These are phyloP conservation scores for Mycogona germanica DNA, from an alignment of 2,888 invertebrate species.

Conservation along the genomic window DNA sequence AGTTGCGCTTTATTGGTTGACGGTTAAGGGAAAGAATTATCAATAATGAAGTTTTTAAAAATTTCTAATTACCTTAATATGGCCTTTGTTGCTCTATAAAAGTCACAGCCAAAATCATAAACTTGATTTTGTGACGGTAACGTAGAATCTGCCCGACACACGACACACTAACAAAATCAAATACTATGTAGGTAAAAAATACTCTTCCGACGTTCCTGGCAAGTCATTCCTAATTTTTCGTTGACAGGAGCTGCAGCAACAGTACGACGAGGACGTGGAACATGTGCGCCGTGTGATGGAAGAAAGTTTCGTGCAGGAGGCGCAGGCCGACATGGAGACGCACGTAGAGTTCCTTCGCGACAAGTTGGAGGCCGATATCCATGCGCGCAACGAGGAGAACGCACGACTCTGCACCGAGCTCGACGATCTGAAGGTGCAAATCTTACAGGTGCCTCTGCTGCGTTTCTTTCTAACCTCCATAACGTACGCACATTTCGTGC, in stretches of 20 bases:
- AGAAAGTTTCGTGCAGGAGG: constrained; percentile 7
- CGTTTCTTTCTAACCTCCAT: background rate
- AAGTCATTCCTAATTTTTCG: background rate
- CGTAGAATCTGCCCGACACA: too few relatives aligned
- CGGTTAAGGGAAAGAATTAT: too few relatives aligned
- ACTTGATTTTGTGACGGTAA: too few relatives aligned
- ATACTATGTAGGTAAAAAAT: too few relatives aligned
- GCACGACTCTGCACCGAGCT: background rate
- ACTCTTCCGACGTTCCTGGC: too few relatives aligned
- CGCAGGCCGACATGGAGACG: constrained; percentile 11
- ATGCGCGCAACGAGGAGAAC: constrained; percentile 11
- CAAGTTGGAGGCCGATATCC: constrained; percentile 12
- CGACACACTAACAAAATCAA: too few relatives aligned
- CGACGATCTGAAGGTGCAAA: constrained; percentile 10
- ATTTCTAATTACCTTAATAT: too few relatives aligned
- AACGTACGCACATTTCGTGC: background rate
- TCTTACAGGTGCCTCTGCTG: constrained; percentile 11
- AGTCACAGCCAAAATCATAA: too few relatives aligned
- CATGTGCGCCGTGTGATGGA: constrained; percentile 8
- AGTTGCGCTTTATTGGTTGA: too few relatives aligned
- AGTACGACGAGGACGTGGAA: constrained; percentile 17
- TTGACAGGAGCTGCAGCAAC: constrained; percentile 11
- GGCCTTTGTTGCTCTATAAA: too few relatives aligned
- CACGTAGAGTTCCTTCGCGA: constrained; percentile 10
- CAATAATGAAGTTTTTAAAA: too few relatives aligned